These are phyloP conservation scores for Sesamia nonagrioides DNA, from an alignment of 1,140 invertebrate species.

Conservation along the genomic window DNA sequence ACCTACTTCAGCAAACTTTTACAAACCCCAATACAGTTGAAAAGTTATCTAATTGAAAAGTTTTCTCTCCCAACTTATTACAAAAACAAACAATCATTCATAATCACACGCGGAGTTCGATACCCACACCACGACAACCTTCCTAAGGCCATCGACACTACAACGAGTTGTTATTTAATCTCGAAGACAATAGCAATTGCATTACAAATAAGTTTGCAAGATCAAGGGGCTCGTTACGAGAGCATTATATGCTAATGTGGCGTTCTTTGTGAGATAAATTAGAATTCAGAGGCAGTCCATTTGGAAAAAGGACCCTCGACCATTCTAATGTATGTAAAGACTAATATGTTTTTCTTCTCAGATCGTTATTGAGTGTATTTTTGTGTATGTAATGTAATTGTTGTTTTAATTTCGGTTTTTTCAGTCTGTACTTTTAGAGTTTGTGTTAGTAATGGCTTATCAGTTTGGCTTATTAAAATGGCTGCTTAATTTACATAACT, in stretches of 20 bases:
- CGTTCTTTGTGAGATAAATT: slow-evolving; percentile 31
- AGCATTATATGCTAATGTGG: slow-evolving; percentile 36
- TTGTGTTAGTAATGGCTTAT: not conserved
- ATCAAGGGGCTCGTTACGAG: slow-evolving; percentile 21
- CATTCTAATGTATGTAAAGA: slow-evolving; percentile 24
- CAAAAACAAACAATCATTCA: not conserved
- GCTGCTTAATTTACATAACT: too few species aligned
- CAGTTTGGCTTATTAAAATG: not conserved
- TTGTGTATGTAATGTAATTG: not conserved
- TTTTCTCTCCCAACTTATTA: not conserved
- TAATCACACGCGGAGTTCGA: too few species aligned
- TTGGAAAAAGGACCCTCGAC: slow-evolving; percentile 9
- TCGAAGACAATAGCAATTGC: slow-evolving; percentile 30
- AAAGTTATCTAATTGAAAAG: not conserved
- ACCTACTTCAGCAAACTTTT: too few species aligned
- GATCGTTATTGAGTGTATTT: slow-evolving; percentile 5
- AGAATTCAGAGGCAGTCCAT: slow-evolving; percentile 31
- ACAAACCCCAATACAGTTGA: too few species aligned
- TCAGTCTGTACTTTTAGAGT: not conserved
- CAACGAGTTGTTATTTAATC: slow-evolving; percentile 14
- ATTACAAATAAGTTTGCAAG: slow-evolving; percentile 17
- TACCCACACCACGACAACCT: too few species aligned
- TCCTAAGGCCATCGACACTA: slow-evolving; percentile 16
- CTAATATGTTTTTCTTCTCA: slow-evolving; percentile 24
- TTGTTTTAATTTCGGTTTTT: not conserved